Conservation (phyloP, 2,113 vertebrate species). For the Actinemys pallida region DNA sequence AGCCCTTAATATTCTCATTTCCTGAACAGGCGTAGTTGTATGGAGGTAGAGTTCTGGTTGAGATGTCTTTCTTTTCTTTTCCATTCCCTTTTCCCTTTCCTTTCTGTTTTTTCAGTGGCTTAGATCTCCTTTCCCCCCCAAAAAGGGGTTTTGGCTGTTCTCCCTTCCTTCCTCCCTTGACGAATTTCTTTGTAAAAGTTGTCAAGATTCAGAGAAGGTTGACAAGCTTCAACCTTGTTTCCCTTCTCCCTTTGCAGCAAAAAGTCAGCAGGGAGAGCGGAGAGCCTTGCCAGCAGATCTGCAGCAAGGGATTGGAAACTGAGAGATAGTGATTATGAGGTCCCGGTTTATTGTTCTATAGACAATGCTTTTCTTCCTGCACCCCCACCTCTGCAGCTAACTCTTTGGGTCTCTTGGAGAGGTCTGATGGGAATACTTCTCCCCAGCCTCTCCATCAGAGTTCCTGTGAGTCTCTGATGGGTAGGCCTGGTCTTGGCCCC, state of each 20-base stretch:
- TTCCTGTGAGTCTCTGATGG: not conserved
- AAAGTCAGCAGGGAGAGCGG: not conserved
- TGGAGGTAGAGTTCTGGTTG: not conserved
- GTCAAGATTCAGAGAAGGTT: not conserved
- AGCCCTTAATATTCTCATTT: not conserved
- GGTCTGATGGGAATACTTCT: not conserved
- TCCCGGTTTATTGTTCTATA: not conserved
- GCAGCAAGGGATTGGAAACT: not conserved
- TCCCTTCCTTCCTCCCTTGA: not conserved
- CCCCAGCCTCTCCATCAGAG: not conserved
- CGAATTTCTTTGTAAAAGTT: not conserved
- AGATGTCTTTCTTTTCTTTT: not conserved
- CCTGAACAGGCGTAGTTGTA: not conserved
- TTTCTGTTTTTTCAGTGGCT: not conserved
- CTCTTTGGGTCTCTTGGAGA: not conserved
- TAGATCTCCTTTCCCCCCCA: not conserved
- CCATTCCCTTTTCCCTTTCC: accelerated
- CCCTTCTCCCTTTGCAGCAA: conserved; percentile 1
- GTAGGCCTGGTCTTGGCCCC: not conserved
- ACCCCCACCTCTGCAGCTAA: not conserved
- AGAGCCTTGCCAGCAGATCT: not conserved
- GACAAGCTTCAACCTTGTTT: not conserved
- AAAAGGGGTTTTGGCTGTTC: not conserved
- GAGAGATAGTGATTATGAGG: not conserved
- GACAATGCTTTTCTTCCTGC: not conserved